Percentiles rank a stretch among this genome's conserved stretches.
Conservation (phyloP, 2,113 vertebrate species). For the Manacus vitellinus region DNA sequence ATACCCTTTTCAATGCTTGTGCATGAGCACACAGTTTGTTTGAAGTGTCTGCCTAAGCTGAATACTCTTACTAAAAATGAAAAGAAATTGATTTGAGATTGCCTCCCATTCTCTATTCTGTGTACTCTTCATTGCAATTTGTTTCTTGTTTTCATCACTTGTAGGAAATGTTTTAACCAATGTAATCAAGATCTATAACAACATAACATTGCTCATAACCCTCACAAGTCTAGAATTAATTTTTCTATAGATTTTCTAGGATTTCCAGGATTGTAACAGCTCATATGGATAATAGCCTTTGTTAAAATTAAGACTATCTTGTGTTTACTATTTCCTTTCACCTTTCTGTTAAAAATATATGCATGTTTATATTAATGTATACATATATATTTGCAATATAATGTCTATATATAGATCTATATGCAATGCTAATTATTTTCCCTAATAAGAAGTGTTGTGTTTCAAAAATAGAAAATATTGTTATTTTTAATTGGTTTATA, state of each 20-base stretch:
- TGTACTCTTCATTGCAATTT: background rate
- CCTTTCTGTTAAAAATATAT: background rate
- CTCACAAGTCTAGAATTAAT: background rate
- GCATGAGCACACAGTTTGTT: background rate
- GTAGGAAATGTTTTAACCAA: background rate
- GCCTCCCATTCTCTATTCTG: background rate
- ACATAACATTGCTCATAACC: background rate
- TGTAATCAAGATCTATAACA: background rate
- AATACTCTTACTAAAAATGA: background rate
- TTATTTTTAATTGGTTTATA: background rate
- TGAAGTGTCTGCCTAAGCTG: background rate
- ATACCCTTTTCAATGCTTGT: background rate
- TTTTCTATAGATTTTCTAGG: background rate
- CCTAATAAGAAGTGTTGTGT: background rate
- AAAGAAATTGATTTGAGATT: background rate
- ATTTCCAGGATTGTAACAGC: background rate
- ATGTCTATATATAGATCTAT: background rate
- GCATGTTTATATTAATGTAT: background rate
- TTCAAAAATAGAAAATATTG: background rate
- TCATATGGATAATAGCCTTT: background rate
- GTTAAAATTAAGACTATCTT: background rate
- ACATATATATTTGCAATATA: background rate
- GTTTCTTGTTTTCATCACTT: background rate
- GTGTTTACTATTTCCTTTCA: background rate
- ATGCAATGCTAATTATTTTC: background rate